Evolutionary conservation across 1,140 invertebrate genomes (phyloP), one percentile per base, ranked within the genome.

Genomic region (Ganaspis sp.): DNA sequence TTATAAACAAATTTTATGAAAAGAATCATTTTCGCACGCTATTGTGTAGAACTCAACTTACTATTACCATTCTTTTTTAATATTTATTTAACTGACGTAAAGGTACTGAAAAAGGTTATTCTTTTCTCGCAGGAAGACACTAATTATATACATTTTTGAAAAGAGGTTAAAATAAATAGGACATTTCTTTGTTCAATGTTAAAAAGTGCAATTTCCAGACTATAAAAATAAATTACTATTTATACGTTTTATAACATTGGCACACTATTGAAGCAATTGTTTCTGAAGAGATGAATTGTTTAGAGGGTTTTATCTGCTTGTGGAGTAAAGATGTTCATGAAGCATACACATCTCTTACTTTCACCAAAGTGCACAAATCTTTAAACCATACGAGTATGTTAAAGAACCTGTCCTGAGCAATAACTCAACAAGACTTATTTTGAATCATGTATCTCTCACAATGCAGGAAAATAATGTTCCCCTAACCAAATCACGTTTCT

Each of bases 361-460:
- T 64, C 54, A 64, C 54, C 54, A 64, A 64, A 23, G 21, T 64
- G 54, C 54, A 64, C 54, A 64, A 64, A 64, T 64, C 54, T 64
- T 23, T 26, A 23, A 23, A 64, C 19, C 19, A n/a, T 49, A 64
- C 38, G 45, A 4, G 12, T 49, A 49, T 49, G 45, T 49, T 49
- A 49, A 49, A 49, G 45, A 49, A 49, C 54, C 54, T 64, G 54
- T 23, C 58, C 26, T 34, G 26, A 64, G 12, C 11, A 26, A 64
- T 64, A 64, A 64, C 23, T 64, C 23, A 64, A 64, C 5, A 29
- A 64, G 26, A 64, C 12, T 64, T 29, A 64, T 29, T 64, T 64
- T n/a, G 6, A 29, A 29, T 26, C 11, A 64, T 64, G 11, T 26
- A 15, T n/a, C 26, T 64, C 58, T 29, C 58, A 15, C 9, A 26